Conservation (phyloP, 2,888 invertebrate genomes). For the Cataglyphis altisquamis region DNA sequence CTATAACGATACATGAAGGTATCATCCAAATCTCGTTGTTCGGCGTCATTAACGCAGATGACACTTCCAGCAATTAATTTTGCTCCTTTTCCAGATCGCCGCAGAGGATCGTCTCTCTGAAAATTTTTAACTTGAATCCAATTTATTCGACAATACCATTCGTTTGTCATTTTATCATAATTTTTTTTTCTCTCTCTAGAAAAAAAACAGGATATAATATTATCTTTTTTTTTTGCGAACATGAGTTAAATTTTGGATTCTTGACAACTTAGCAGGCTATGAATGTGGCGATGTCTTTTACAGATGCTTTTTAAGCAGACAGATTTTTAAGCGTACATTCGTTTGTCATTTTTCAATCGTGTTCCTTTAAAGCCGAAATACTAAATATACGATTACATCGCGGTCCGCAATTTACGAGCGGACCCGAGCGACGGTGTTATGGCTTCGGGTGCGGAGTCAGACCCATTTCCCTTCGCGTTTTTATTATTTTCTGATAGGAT, state of each 20-base stretch:
- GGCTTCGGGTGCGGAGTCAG: slow-evolving; percentile 66
- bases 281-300: neutral
- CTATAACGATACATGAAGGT: neutral
- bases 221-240: neutral
- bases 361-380: slow-evolving; percentile 71
- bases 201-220: neutral
- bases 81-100: neutral
- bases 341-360: slow-evolving; percentile 61
- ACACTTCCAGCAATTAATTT: neutral
- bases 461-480: slow-evolving; percentile 77
- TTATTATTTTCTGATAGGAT: slow-evolving; percentile 83
- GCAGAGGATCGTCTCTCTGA: neutral
- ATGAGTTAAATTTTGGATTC: neutral
- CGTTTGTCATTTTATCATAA: neutral
- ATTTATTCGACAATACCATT: neutral
- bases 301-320: neutral
- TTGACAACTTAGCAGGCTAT: neutral
- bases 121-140: neutral
- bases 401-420: slow-evolving; percentile 79
- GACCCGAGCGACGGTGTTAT: slow-evolving; percentile 65
- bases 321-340: slow-evolving; percentile 15
- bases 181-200: neutral
- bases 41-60: neutral
- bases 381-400: slow-evolving; percentile 72
- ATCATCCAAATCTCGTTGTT: slow-evolving; percentile 22